A percentile compares a stretch with the other conserved stretches of the same genome.
Evolutionary conservation across 2,797 vertebrate species (phyloP).

Genomic region (Oceanodroma leucorhoa): DNA sequence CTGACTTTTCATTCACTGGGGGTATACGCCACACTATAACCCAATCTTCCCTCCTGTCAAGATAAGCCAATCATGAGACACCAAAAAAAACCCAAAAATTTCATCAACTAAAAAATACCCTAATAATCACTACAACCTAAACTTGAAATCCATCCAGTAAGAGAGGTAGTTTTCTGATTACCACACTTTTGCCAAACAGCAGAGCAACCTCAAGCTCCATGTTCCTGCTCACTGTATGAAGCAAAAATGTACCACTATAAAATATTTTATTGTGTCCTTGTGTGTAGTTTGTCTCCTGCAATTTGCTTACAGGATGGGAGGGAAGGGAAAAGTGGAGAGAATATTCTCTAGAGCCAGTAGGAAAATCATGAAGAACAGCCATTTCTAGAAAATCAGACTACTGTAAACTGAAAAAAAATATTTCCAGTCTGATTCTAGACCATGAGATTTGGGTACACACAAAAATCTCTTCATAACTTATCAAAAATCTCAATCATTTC

Average conservation of each 20-base stretch:
- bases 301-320: neutral
- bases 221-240: neutral
- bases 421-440: neutral
- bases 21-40: neutral
- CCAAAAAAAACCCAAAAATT: neutral
- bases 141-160: neutral
- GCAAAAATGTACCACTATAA: neutral
- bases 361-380: neutral
- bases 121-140: neutral
- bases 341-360: neutral
- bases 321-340: fast-evolving
- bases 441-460: neutral
- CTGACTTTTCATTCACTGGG: neutral
- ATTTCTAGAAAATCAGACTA: neutral
- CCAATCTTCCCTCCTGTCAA: neutral
- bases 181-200: neutral
- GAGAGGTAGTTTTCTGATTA: neutral
- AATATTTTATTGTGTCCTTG: neutral
- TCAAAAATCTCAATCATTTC: neutral
- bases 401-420: neutral
- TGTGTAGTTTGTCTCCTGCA: neutral
- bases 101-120: neutral
- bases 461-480: neutral
- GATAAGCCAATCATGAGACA: neutral
- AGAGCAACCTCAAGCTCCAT: neutral